Base-by-base conservation (phyloP, 2,797 vertebrate species). In the Enteromius paludinosus region DNA sequence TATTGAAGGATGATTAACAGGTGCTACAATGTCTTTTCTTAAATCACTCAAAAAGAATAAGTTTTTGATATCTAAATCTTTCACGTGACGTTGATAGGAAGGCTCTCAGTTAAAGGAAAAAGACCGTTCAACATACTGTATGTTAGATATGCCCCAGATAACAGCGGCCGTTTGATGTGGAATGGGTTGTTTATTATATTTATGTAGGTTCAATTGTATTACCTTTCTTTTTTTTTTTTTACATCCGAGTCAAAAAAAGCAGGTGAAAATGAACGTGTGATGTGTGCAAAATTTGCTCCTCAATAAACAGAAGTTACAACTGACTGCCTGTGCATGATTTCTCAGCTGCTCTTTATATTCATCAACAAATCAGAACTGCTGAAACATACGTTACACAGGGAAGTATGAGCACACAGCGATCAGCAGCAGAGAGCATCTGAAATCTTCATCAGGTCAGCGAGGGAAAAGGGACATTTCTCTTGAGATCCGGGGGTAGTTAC, bases 241-340 rank as follows among this genome's bases (percentile, higher is more conserved):
- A 93, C 92, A 90, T 87, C 92, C 93, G 88, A 92, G 89, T 91
- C 87, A 88, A 91, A 73, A 35, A 30, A 82, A 89, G 91, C 92
- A 93, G 92, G 91, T 93, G 84, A 89, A 91, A 91, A 90, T 89
- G 78, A 89, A 88, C 88, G 91, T 92, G 92, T 92, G 90, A 90
- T 91, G 91, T 91, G 91, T 92, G 90, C 88, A 90, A 86, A 80
- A 75, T 81, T 81, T 87, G 89, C 93, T 95, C 91, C 91, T 91
- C 90, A 95, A 95, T 94, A 95, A 95, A 95, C 88, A 92, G 72
- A 88, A 92, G 92, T 94, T 92, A 92, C 90, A 95, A 93, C 90
- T 87, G 83, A 90, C 4, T 69, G 75, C 54, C 56, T 43, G 30
- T 28, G 3, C 28, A 3, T 30, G 49, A 70, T 69, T 69, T 25